Evolutionary conservation across 2,888 invertebrate species (phyloP).

Genomic region (Augiades crinisus): DNA sequence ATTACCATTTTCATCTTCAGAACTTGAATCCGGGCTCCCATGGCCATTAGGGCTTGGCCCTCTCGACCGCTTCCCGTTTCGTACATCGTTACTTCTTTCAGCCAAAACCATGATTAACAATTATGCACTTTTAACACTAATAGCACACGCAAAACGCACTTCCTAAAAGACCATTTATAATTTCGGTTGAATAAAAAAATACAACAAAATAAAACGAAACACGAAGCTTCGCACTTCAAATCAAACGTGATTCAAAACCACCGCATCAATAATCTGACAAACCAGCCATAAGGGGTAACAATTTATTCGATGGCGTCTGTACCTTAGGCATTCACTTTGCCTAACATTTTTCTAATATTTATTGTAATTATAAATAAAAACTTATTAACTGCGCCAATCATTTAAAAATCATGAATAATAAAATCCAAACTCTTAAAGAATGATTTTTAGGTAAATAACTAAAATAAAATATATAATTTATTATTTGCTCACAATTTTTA

Average conservation of each 20-base stretch:
- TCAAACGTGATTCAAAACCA: slow-evolving; percentile 82
- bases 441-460: no score
- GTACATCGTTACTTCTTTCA: slow-evolving; percentile 92
- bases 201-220: slow-evolving; percentile 48
- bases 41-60: slow-evolving; percentile 95
- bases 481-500: slow-evolving; percentile 29
- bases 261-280: slow-evolving; percentile 81
- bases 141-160: slow-evolving; percentile 41
- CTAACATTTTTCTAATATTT: slow-evolving; percentile 1
- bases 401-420: not conserved
- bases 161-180: slow-evolving; percentile 36
- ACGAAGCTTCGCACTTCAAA: slow-evolving; percentile 69
- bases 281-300: slow-evolving; percentile 50
- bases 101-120: slow-evolving; percentile 90
- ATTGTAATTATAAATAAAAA: not conserved
- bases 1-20: slow-evolving; percentile 95
- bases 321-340: slow-evolving; percentile 57
- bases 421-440: not conserved
- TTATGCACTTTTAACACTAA: slow-evolving; percentile 46
- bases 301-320: slow-evolving; percentile 65
- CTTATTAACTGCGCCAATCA: not conserved
- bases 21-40: slow-evolving; percentile 90
- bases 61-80: slow-evolving; percentile 93
- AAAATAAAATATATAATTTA: no score
- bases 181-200: slow-evolving; percentile 33